A percentile compares a stretch with the other conserved stretches of the same genome.
Evolutionary conservation across 2,113 vertebrate species (phyloP).

Genomic region (Synodontis membranacea): DNA sequence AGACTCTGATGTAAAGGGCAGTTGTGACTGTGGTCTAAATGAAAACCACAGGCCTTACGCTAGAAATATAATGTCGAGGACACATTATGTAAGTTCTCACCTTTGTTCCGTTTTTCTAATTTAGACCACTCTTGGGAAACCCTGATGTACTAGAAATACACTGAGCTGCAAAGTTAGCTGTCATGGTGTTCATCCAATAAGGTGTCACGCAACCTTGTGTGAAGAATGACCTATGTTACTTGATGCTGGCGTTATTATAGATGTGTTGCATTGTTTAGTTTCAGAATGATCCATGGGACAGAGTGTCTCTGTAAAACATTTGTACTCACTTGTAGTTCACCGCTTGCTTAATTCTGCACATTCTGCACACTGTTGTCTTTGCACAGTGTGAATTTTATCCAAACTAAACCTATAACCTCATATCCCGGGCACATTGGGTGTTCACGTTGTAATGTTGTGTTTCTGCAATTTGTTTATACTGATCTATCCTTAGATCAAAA

Average conservation of each 20-base stretch:
- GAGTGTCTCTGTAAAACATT: neutral
- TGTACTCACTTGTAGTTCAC: neutral
- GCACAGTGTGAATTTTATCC: neutral
- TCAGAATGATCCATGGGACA: neutral
- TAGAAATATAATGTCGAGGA: neutral
- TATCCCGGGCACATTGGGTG: neutral
- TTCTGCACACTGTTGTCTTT: neutral
- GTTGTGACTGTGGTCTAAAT: neutral
- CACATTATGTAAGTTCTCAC: neutral
- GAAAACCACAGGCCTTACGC: neutral
- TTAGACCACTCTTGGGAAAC: neutral
- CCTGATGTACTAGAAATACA: neutral
- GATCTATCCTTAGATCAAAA: neutral
- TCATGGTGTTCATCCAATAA: neutral
- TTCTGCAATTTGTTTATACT: neutral
- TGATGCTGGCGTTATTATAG: neutral
- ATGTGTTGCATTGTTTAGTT: neutral
- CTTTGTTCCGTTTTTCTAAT: neutral
- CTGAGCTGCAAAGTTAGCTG: neutral
- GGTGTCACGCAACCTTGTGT: neutral
- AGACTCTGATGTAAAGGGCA: neutral
- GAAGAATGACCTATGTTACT: neutral
- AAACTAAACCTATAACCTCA: neutral
- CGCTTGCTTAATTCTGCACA: neutral
- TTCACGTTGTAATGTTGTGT: neutral